Conservation (phyloP, 2,113 vertebrate genomes). For the Erythrocercus mccallii region DNA sequence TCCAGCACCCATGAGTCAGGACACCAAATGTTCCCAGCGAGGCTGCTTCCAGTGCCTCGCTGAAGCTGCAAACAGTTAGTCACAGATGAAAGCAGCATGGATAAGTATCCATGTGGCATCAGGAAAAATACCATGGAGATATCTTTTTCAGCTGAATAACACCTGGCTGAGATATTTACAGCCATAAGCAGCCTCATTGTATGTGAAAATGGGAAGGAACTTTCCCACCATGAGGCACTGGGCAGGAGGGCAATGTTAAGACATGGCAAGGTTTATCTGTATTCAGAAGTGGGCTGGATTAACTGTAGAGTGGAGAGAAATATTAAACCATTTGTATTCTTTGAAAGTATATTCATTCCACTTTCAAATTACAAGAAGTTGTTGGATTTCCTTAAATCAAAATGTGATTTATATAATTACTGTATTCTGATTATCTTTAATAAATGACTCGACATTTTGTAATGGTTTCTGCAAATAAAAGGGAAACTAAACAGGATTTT, state of each 20-base stretch:
- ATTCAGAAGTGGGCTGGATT: neutral
- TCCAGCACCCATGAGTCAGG: slow-evolving; percentile 68
- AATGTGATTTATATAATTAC: slow-evolving; percentile 64
- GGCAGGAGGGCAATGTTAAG: neutral
- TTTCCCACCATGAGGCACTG: neutral
- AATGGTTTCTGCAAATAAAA: slow-evolving; percentile 51
- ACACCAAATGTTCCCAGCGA: slow-evolving; percentile 63
- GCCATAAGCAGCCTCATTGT: neutral
- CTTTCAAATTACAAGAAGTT: slow-evolving; percentile 39
- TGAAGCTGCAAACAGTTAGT: slow-evolving; percentile 61
- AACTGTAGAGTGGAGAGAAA: neutral
- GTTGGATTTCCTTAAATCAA: slow-evolving; percentile 60
- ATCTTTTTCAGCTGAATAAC: slow-evolving; percentile 17
- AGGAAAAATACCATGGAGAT: slow-evolving; percentile 49
- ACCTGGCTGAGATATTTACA: slow-evolving; percentile 38
- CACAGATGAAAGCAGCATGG: slow-evolving; percentile 52
- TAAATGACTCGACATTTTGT: slow-evolving; percentile 51
- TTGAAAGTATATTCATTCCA: slow-evolving; percentile 16
- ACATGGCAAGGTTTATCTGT: rapidly evolving
- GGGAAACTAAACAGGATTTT: neutral
- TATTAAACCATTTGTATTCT: slow-evolving; percentile 34
- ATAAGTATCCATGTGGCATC: slow-evolving; percentile 44
- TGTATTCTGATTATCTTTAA: slow-evolving; percentile 60
- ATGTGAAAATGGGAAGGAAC: neutral
- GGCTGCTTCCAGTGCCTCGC: slow-evolving; percentile 49